Evolutionary conservation across 2,113 vertebrate genomes (phyloP), one percentile per base, ranked within the genome.

Genomic region (Heterocephalus glaber): DNA sequence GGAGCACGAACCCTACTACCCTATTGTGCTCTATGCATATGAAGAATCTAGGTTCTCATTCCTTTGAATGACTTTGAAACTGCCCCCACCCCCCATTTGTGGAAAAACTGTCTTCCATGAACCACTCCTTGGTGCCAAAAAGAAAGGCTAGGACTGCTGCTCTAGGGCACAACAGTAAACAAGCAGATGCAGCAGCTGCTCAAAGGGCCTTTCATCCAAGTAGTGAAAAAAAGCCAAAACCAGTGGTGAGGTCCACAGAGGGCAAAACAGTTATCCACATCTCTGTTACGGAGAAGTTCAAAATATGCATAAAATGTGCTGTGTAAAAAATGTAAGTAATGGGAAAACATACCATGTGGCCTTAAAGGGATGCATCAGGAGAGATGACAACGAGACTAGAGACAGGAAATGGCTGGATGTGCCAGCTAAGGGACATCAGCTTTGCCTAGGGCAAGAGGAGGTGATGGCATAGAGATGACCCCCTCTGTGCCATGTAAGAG

Each of bases 401-500:
- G n/a, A n/a, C 65, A 17, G 33, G 22, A 56, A 72, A 38, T 24
- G 52, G 38, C 13, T 33, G 5, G 47, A 52, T 24, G 47, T 22
- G 9, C n/a, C 41, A 44, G 26, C 12, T 38, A 41, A 22, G 22
- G 38, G 35, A 68, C 24, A 6, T 28, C 12, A 33, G 70, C 11
- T 33, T 26, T n/a, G n/a, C 35, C 58, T 4, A 0, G 41, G 44
- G n/a, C 52, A 54, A 28, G 44, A 83, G 76, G 60, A 30, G 19
- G 33, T 5, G 24, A 7, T 44, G 9, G 49, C 7, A 60, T 22
- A 11, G 49, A 41, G 13, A 4, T 8, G 4, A 44, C 22, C 81
- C 33, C 22, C 33, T 3, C 22, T 14, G 0, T 13, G 16, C 38
- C 52, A 56, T 0, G 0, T 0, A 10, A 7, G 4, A 52, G 66